phyloP scores from a whole-genome alignment of 92 coral and sea anemone species.

The Parazoanthus atlanticus region DNA sequence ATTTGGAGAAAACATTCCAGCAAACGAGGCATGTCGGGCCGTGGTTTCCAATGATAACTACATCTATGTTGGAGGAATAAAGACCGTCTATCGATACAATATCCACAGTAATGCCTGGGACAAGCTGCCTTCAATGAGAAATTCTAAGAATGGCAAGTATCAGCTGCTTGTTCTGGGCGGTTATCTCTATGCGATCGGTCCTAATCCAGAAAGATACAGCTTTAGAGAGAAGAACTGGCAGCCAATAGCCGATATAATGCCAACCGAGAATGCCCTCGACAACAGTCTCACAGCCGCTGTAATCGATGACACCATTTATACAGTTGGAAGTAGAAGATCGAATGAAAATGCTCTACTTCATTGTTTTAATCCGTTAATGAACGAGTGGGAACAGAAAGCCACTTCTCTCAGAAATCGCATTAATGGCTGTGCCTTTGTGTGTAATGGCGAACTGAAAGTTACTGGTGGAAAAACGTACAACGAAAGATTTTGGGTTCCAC shows the following conservation, averaged over 20 bases:
- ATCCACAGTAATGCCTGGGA: background rate
- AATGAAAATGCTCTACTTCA: background rate
- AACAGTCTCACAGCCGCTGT: conserved; percentile 2
- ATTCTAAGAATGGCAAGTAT: background rate
- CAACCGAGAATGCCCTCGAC: background rate
- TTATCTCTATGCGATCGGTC: background rate
- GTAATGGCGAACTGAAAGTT: background rate
- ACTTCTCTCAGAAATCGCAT: background rate
- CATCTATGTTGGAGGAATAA: background rate
- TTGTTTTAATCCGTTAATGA: background rate
- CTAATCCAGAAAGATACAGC: conserved; percentile 1
- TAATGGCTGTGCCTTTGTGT: background rate
- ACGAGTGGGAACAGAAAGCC: background rate
- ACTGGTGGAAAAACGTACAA: background rate
- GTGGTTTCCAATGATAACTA: background rate
- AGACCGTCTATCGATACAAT: background rate
- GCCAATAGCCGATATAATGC: background rate
- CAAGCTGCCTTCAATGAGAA: background rate
- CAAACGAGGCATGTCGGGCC: background rate
- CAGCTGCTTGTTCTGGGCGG: background rate
- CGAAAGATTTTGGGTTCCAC: background rate
- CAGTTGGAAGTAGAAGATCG: background rate
- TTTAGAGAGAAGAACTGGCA: background rate
- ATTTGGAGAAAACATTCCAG: background rate
- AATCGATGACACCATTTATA: background rate